Evolutionary conservation across 2,888 invertebrate species (phyloP).

Genomic region (Scaptomyza cyrtandrae): DNA sequence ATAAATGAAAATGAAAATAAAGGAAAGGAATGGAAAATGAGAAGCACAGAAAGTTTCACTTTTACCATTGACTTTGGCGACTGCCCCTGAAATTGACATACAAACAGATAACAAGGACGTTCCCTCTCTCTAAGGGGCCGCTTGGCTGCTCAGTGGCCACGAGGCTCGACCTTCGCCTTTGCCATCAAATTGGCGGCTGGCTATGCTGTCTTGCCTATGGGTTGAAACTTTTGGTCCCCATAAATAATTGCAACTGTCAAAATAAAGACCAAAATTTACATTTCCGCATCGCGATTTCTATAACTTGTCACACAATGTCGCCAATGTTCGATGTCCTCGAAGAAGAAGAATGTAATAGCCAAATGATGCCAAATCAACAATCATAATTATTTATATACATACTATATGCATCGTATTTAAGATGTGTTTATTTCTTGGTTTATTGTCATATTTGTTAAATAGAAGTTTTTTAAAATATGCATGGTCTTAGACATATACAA

Average conservation of each 20-base stretch:
- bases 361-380: too few species aligned
- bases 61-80: constrained; percentile 56
- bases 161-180: constrained; percentile 67
- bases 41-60: constrained; percentile 55
- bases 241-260: constrained; percentile 52
- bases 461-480: too few species aligned
- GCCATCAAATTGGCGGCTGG: constrained; percentile 57
- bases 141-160: not conserved
- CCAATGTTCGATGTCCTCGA: not conserved
- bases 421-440: too few species aligned
- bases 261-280: constrained; percentile 46
- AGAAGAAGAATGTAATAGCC: too few species aligned
- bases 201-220: constrained; percentile 32
- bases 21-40: not conserved
- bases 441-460: too few species aligned
- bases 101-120: constrained; percentile 40
- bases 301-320: constrained; percentile 6
- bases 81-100: constrained; percentile 62
- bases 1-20: constrained; percentile 11
- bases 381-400: not conserved
- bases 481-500: too few species aligned
- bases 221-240: constrained; percentile 39
- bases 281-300: constrained; percentile 30
- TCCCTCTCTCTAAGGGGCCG: not conserved
- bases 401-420: not conserved